Percentiles rank a stretch among this genome's conserved stretches.
These are phyloP conservation scores for Hirudinaria manillensis DNA, from an alignment of 2,888 invertebrate species.

Conservation along the genomic window DNA sequence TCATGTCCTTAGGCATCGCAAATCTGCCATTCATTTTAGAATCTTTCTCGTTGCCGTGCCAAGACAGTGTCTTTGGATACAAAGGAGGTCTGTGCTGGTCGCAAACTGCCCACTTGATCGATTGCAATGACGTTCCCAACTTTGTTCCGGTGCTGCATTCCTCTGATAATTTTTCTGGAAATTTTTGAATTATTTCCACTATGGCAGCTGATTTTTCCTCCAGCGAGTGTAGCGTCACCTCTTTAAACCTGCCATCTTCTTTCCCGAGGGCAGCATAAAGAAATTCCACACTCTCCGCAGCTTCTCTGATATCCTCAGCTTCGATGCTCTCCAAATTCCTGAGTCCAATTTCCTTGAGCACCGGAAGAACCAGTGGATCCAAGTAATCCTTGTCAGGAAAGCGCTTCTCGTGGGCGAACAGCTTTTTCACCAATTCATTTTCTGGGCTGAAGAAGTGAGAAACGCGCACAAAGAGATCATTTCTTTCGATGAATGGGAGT, in stretches of 20 bases:
- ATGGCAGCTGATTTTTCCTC: constrained; percentile 37
- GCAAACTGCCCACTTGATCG: constrained; percentile 36
- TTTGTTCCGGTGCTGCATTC: constrained; percentile 19
- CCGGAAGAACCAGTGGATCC: constrained; percentile 34
- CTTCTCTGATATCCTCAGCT: constrained; percentile 38
- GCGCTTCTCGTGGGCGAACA: constrained; percentile 39
- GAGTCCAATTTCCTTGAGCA: constrained; percentile 42
- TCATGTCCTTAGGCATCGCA: constrained; percentile 37
- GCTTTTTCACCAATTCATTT: constrained; percentile 35
- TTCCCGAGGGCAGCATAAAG: neutral
- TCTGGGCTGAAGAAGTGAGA: constrained; percentile 41
- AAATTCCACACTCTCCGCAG: constrained; percentile 33
- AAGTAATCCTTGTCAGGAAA: constrained; percentile 40
- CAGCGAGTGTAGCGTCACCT: constrained; percentile 25
- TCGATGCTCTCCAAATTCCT: constrained; percentile 38
- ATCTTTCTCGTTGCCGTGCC: constrained; percentile 26
- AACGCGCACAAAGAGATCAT: constrained; percentile 38
- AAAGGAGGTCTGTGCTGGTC: constrained; percentile 33
- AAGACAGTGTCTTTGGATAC: constrained; percentile 37
- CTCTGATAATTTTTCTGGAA: constrained; percentile 30
- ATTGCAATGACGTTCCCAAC: constrained; percentile 31
- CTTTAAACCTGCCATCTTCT: neutral
- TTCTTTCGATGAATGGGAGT: constrained; percentile 39
- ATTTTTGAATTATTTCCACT: constrained; percentile 35
- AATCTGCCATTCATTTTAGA: constrained; percentile 21